Evolutionary conservation across 1,140 invertebrate species (phyloP), one percentile per base, ranked within the genome.

Genomic region (Hestina assimilis): DNA sequence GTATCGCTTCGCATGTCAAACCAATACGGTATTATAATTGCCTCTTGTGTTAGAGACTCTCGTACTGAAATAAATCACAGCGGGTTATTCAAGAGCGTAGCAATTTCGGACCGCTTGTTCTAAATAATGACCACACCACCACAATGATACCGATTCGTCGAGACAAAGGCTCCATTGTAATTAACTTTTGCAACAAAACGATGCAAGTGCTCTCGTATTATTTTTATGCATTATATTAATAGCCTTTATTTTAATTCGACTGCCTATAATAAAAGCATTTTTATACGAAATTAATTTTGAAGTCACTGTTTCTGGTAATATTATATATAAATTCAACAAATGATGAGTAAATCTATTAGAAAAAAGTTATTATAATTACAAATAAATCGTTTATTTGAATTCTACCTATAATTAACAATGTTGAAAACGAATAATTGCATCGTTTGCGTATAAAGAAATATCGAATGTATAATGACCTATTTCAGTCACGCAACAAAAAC

Each of bases 11-110:
- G 56, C 55, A 58, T 45, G 54, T 52, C 65, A 60, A 72, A 50
- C 69, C 73, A 73, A 79, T 71, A 73, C 59, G 63, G 66, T 64
- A 54, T 65, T 58, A 73, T 80, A 80, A 84, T 84, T 80, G 72
- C 66, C 68, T 69, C 71, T 80, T 55, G 60, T 68, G 33, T 42
- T 59, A 48, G 58, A 56, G 59, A 21, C 46, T 50, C 35, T 58
- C 50, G 31, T 52, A 35, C 51, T 59, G 52, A 45, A 63, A 70
- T 73, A 75, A 66, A 72, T 73, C 58, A 60, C 63, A 58, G 59
- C 52, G 31, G 12, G 46, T 40, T 28, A 47, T 59, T 56, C 48
- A 52, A 54, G 59, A 66, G 63, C 47, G 35, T 42, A 59, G 50
- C 52, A 64, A 73, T 74, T 74, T 63, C 65, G 66, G 56, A 62